Base-by-base conservation (phyloP, 2,113 vertebrate species). In the Rattus norvegicus region DNA sequence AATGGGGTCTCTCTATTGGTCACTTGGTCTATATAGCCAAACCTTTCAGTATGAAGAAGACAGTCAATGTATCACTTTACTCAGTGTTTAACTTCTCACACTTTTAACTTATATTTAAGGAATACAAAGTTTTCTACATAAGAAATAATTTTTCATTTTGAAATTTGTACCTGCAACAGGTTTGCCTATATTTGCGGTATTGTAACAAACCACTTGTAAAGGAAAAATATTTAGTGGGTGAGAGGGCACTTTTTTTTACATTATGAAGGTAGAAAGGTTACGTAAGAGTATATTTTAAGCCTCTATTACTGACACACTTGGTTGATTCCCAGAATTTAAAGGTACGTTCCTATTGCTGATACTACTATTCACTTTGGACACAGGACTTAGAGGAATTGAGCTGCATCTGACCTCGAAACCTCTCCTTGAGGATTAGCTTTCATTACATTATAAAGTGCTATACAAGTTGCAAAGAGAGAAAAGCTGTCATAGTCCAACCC, bases 21-120 rank as follows among this genome's bases (percentile, higher is more conserved):
- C 14, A 43, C 43, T 36, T 63, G 24, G 54, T 83, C 19, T 80
- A 10, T 39, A n/a, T 3, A 69, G 87, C 12, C n/a, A 75, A 13
- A 7, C 39, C 65, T 43, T 83, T 87, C 24, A 79, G 69, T 92
- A 81, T 26, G 70, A 80, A 90, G 39, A 72, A 80, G 80, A 73
- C 8, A 0, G 61, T 24, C 75, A 63, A 17, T 4, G 39, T 84
- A 14, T 6, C 16, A 47, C 61, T 84, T 39, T 59, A 89, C 4
- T 96, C 43, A 36, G 22, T 56, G n/a, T 56, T 72, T 92, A 84
- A 49, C 14, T 1, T 33, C 52, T 81, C 59, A 61, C 33, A 73
- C 76, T 70, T 89, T 84, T 52, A 79, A 54, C n/a, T 26, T 63
- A 4, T n/a, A 86, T 43, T 30, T 93, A 49, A 94, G 67, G 33